Percentiles rank a stretch among this genome's conserved stretches.
These are phyloP conservation scores for Cyphomyrus discorhynchus DNA, from an alignment of 2,113 vertebrate species.

Conservation along the genomic window DNA sequence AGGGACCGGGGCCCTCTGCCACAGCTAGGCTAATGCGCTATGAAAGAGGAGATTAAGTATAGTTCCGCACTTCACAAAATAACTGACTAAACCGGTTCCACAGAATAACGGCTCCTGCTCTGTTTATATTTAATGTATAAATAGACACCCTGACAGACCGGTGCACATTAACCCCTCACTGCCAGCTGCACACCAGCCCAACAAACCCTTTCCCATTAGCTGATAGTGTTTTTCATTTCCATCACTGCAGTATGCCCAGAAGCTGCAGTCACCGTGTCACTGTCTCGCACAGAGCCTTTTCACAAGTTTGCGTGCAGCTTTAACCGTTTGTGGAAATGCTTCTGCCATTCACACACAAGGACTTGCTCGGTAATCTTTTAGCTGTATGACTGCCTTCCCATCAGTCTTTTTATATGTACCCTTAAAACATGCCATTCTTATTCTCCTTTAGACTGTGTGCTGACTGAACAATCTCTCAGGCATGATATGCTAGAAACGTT, in stretches of 20 bases:
- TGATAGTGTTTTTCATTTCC: background rate
- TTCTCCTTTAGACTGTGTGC: background rate
- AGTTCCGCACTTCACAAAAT: background rate
- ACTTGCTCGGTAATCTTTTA: background rate
- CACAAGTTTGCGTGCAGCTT: background rate
- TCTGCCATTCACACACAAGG: background rate
- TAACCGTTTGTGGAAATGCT: background rate
- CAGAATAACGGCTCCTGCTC: background rate
- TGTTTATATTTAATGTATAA: background rate
- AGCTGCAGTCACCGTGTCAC: background rate
- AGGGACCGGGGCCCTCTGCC: background rate
- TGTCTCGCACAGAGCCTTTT: background rate
- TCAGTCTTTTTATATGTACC: background rate
- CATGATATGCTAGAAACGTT: background rate
- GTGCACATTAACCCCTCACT: background rate
- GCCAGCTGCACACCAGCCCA: background rate
- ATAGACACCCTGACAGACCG: background rate
- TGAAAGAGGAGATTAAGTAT: slow-evolving; percentile 1
- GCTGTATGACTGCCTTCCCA: background rate
- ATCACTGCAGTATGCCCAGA: background rate
- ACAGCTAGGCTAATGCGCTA: background rate
- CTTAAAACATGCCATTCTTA: no score
- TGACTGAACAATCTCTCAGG: background rate
- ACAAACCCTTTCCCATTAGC: background rate
- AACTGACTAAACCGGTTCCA: slow-evolving; percentile 10